A percentile compares a stretch with the other conserved stretches of the same genome.
These are phyloP conservation scores for Neuroterus valhalla DNA, from an alignment of 1,140 invertebrate species.

Conservation along the genomic window DNA sequence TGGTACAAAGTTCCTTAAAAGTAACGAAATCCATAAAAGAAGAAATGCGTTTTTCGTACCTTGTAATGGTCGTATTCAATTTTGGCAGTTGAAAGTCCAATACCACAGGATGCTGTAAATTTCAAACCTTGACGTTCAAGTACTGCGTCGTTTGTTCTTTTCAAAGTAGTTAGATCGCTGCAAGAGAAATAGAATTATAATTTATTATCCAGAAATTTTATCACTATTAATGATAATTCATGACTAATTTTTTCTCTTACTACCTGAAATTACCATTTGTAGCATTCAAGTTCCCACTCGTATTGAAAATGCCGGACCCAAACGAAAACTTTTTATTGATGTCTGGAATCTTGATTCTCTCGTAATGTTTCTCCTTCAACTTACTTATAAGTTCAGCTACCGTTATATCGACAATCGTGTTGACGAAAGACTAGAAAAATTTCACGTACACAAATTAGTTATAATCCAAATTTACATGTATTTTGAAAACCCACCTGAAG, in stretches of 20 bases:
- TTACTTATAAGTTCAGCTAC: conserved; percentile 35
- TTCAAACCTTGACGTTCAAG: conserved; percentile 36
- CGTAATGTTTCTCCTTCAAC: conserved; percentile 35
- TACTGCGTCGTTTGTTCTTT: conserved; percentile 43
- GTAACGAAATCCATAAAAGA: too few species aligned
- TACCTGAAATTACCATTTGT: conserved; percentile 45
- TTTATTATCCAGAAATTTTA: conserved; percentile 16
- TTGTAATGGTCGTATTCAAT: conserved; percentile 46
- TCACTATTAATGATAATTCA: too few species aligned
- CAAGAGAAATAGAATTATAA: conserved; percentile 33
- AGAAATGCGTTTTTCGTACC: conserved; percentile 40
- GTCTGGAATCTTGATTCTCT: conserved; percentile 45
- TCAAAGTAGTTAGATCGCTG: conserved; percentile 50
- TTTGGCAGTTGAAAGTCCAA: conserved; percentile 39
- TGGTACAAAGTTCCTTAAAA: too few species aligned
- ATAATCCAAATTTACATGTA: neutral
- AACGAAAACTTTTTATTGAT: conserved; percentile 31
- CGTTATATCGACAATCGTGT: conserved; percentile 39
- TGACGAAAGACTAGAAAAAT: conserved; percentile 35
- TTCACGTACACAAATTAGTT: conserved; percentile 15
- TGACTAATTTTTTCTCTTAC: neutral
- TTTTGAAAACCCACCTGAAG: neutral
- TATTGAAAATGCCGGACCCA: conserved; percentile 35
- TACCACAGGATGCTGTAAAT: conserved; percentile 39
- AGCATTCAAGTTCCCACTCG: conserved; percentile 43